These are phyloP conservation scores for Helostoma temminkii DNA, from an alignment of 2,797 vertebrate genomes.

Conservation along the genomic window DNA sequence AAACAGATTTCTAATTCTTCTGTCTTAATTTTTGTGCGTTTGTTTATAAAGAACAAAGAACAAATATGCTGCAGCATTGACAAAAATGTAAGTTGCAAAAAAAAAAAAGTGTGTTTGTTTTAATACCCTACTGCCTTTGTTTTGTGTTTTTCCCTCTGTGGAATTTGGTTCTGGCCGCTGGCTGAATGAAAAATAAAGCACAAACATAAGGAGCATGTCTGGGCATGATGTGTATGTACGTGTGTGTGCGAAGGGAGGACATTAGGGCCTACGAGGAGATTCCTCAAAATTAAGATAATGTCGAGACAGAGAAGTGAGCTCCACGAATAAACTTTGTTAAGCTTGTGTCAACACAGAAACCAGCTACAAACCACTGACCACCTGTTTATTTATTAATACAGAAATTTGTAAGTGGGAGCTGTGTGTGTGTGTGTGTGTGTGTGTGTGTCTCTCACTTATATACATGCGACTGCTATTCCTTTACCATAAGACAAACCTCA, in stretches of 20 bases:
- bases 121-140: slow-evolving; percentile 52
- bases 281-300: slow-evolving; percentile 41
- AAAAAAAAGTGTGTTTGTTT: slow-evolving; percentile 31
- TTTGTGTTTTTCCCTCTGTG: slow-evolving; percentile 53
- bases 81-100: slow-evolving; percentile 24
- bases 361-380: slow-evolving; percentile 23
- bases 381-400: slow-evolving; percentile 30
- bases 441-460: neutral
- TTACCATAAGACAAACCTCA: slow-evolving; percentile 28
- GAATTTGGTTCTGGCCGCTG: slow-evolving; percentile 53
- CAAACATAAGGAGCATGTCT: slow-evolving; percentile 60
- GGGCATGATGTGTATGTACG: slow-evolving; percentile 39
- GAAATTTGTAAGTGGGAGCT: slow-evolving; percentile 27
- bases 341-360: slow-evolving; percentile 36
- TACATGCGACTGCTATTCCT: slow-evolving; percentile 1
- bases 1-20: slow-evolving; percentile 54
- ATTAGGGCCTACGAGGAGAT: slow-evolving; percentile 32
- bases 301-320: slow-evolving; percentile 9
- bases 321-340: slow-evolving; percentile 18
- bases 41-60: slow-evolving; percentile 46
- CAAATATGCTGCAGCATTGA: slow-evolving; percentile 23
- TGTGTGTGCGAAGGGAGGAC: slow-evolving; percentile 18
- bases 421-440: slow-evolving; percentile 8
- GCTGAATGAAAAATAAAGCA: slow-evolving; percentile 66
- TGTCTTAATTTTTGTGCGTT: slow-evolving; percentile 45